phyloP scores from a whole-genome alignment of 2,113 vertebrate species.

The Otocyon megalotis region DNA sequence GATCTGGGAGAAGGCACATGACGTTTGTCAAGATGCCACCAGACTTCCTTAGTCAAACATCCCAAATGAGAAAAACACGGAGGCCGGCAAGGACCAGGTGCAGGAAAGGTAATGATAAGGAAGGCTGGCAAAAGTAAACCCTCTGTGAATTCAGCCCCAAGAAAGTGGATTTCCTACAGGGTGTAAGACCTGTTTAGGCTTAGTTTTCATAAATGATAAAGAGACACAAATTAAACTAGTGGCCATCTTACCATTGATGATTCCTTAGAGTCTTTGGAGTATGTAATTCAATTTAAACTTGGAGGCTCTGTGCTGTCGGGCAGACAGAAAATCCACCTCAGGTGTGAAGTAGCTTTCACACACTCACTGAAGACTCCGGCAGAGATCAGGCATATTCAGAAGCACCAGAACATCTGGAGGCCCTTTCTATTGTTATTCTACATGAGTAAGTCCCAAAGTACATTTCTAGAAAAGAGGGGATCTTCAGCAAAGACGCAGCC shows the following conservation, averaged over 20 bases:
- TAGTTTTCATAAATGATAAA: constrained; percentile 17
- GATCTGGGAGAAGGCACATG: not conserved
- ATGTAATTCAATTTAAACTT: constrained; percentile 5
- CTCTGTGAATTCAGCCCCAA: not conserved
- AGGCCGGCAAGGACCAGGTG: not conserved
- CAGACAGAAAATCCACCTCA: not conserved
- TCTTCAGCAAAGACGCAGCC: not conserved
- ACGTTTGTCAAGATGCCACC: not conserved
- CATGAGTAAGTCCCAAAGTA: not conserved
- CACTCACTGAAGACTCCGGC: not conserved
- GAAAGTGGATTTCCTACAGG: not conserved
- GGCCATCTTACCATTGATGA: not conserved
- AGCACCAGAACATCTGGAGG: not conserved
- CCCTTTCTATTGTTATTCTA: not conserved
- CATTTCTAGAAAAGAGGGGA: not conserved
- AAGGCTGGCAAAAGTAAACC: not conserved
- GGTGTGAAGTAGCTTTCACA: not conserved
- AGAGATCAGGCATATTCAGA: not conserved
- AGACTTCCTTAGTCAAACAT: constrained; percentile 29
- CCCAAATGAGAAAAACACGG: not conserved
- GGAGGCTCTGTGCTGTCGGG: not conserved
- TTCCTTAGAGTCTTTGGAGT: not conserved
- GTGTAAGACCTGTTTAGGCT: not conserved
- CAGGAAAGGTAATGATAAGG: not conserved
- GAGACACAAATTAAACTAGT: constrained; percentile 30